A percentile compares a stretch with the other conserved stretches of the same genome.
phyloP scores from a whole-genome alignment of 2,113 vertebrate genomes.

The Genyomyrus donnyi region DNA sequence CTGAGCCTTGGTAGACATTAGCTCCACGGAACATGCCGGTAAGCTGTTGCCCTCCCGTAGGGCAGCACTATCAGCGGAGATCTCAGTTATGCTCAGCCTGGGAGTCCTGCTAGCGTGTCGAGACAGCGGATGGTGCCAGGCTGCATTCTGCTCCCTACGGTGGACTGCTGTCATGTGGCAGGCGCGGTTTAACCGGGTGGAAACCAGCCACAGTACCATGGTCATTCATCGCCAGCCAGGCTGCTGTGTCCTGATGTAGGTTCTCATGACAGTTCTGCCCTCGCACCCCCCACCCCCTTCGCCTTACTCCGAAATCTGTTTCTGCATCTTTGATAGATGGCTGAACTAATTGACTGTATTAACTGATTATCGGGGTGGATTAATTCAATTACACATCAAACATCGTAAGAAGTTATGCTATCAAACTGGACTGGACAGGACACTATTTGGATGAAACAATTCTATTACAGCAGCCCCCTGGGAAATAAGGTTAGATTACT shows the following conservation, averaged over 20 bases:
- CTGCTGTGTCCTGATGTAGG: background rate
- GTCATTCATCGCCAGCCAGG: background rate
- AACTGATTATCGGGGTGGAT: constrained; percentile 55
- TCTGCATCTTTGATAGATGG: constrained; percentile 11
- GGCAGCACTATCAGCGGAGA: too few species aligned
- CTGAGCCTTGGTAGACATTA: background rate
- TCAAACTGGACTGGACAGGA: constrained; percentile 36
- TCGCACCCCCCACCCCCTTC: background rate
- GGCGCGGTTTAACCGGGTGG: background rate
- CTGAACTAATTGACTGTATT: constrained; percentile 57
- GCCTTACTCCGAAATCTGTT: background rate
- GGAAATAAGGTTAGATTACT: constrained; percentile 8
- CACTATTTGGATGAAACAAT: constrained; percentile 43
- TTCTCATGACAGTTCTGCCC: background rate
- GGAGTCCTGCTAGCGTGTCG: background rate
- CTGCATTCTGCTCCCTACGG: background rate
- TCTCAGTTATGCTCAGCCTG: background rate
- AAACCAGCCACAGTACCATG: background rate
- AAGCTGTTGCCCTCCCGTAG: background rate
- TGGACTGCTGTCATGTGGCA: background rate
- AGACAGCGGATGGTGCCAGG: background rate
- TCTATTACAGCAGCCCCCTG: constrained; percentile 34
- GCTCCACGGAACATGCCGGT: background rate
- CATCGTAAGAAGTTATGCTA: constrained; percentile 52
- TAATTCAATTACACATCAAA: constrained; percentile 63